These are phyloP conservation scores for Poecilia latipinna DNA, from an alignment of 2,113 vertebrate species.

Conservation along the genomic window DNA sequence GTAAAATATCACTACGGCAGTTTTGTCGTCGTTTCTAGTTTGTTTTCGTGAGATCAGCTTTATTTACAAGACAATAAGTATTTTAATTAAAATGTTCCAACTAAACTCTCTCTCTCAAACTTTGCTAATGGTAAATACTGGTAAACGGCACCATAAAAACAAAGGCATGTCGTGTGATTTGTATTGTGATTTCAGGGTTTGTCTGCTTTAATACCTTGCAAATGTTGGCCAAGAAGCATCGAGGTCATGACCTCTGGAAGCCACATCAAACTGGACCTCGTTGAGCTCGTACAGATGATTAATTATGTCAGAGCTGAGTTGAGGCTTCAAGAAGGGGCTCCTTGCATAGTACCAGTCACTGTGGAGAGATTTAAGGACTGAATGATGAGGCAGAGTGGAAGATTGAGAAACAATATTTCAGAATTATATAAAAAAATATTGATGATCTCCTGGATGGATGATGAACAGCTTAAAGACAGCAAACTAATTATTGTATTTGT, in stretches of 20 bases:
- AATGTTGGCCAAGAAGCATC: slow-evolving; percentile 95
- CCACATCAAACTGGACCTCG: slow-evolving; percentile 90
- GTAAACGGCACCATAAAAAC: background rate
- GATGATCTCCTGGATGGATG: too few relatives aligned
- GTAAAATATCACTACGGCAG: background rate
- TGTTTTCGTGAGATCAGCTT: background rate
- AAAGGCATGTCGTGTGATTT: background rate
- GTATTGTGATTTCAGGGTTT: background rate
- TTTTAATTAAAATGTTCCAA: background rate
- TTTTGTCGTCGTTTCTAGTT: background rate
- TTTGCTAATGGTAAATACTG: background rate
- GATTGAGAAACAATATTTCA: background rate
- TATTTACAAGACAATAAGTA: background rate
- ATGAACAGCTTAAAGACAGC: too few relatives aligned
- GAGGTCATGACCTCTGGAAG: slow-evolving; percentile 92
- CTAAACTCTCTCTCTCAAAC: background rate
- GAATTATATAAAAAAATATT: too few relatives aligned
- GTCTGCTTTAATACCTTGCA: slow-evolving; percentile 83
- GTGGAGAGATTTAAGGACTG: slow-evolving; percentile 15
- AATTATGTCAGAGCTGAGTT: slow-evolving; percentile 89
- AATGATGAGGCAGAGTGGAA: background rate
- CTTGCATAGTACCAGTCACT: slow-evolving; percentile 97
- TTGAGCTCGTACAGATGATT: slow-evolving; percentile 94
- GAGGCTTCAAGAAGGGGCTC: slow-evolving; percentile 92
- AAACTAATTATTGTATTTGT: too few relatives aligned